Evolutionary conservation across 2,888 invertebrate species (phyloP).

Genomic region (Tenodera sinensis): DNA sequence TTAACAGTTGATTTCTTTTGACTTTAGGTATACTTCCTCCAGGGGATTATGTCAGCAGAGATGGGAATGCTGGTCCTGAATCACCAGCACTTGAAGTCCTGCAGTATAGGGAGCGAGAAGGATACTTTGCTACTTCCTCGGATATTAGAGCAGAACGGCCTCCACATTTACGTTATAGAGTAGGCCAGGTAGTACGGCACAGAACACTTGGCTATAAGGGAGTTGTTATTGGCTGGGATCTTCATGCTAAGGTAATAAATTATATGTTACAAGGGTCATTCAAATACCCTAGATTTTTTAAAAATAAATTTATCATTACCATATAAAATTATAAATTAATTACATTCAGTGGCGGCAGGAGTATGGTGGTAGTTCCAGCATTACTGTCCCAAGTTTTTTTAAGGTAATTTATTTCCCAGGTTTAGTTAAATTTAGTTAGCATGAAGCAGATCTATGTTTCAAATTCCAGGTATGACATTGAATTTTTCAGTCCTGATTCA

Average conservation of each 20-base stretch:
- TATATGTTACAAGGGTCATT: too few relatives aligned
- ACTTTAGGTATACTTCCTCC: constrained; percentile 12
- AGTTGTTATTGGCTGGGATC: constrained; percentile 54
- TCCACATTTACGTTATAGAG: constrained; percentile 45
- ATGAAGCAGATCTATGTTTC: too few relatives aligned
- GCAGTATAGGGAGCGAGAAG: constrained; percentile 40
- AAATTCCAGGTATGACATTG: too few relatives aligned
- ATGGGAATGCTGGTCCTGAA: constrained; percentile 34
- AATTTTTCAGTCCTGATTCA: too few relatives aligned
- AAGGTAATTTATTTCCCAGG: too few relatives aligned
- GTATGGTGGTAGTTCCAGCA: too few relatives aligned
- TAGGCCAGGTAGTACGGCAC: constrained; percentile 52
- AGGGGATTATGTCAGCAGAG: neutral
- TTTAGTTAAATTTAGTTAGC: too few relatives aligned
- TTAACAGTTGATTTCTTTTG: neutral
- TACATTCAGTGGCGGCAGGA: too few relatives aligned
- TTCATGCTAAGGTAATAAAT: constrained; percentile 40
- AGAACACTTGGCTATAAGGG: constrained; percentile 47
- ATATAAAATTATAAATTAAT: too few relatives aligned
- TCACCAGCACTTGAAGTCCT: constrained; percentile 47
- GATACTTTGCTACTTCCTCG: constrained; percentile 45
- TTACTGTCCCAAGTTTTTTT: too few relatives aligned
- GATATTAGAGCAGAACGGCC: constrained; percentile 44
- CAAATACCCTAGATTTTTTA: too few relatives aligned
- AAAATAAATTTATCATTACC: too few relatives aligned